Evolutionary conservation across 2,888 invertebrate genomes (phyloP).

Genomic region (Lepidocyrtinus sp.): DNA sequence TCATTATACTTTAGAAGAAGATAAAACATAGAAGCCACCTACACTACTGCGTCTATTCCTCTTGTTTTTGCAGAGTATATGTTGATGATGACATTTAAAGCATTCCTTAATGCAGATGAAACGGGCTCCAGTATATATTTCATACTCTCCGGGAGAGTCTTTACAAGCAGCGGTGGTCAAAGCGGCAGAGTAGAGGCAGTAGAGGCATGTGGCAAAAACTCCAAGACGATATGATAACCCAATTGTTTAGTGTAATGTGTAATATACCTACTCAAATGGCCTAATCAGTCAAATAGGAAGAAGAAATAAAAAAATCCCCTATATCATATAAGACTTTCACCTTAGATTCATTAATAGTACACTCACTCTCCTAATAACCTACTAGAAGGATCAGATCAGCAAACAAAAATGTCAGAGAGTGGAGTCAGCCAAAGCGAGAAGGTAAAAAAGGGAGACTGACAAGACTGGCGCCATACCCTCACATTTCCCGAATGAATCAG

Average conservation of each 20-base stretch:
- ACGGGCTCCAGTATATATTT: background rate
- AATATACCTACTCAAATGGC: background rate
- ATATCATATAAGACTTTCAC: background rate
- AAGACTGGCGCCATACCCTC: slow-evolving; percentile 54
- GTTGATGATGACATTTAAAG: background rate
- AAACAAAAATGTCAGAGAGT: slow-evolving; percentile 50
- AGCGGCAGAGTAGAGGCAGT: background rate
- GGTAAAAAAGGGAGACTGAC: slow-evolving; percentile 51
- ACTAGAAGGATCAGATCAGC: background rate
- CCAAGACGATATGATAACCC: background rate
- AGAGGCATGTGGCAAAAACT: background rate
- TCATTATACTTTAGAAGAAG: no score
- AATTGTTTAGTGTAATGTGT: background rate
- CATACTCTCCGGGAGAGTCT: background rate
- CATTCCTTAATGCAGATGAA: background rate
- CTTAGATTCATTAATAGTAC: background rate
- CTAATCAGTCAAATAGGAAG: no score
- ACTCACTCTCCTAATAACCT: background rate
- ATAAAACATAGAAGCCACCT: no score
- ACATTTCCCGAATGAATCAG: slow-evolving; percentile 47
- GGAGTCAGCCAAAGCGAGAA: slow-evolving; percentile 19
- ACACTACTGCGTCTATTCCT: no score
- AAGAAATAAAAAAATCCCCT: background rate
- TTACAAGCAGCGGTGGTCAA: background rate
- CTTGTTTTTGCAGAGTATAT: no score